Base-by-base conservation (phyloP, 2,888 invertebrate species). In the Tetragnatha montana region DNA sequence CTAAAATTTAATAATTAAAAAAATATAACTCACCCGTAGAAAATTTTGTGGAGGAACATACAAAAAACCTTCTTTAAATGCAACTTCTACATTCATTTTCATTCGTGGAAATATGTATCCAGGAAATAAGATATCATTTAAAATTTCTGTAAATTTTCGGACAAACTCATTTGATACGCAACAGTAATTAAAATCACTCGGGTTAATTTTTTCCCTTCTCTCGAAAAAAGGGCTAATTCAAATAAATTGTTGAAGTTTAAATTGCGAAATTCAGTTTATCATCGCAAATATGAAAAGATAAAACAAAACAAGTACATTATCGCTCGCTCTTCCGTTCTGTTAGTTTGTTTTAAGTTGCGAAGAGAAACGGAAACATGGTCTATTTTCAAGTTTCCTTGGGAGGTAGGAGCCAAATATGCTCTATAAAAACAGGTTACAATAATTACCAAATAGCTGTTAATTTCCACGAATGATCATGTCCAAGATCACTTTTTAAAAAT, bases 1-100 rank as follows among this genome's bases (percentile, higher is more conserved):
- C 8, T 69, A 21, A 69, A 51, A 14, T 12, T n/a, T 22, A 14
- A 22, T 10, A 8, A 12, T n/a, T n/a, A 70, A 47, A 35, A 60
- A 76, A 35, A 69, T 12, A 47, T 50, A 2, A 86, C 86, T 80
- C 35, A 86, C 86, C 60, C 86, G 47, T 12, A 86, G 73, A 73
- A 86, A 86, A 73, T 50, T 86, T 8, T 86, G 80, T 68, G 86
- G 80, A 17, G 86, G 86, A 51, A 86, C 22, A 50, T 73, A 86
- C 22, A 86, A 60, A n/a, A 60, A 80, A 17, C 86, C 86, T 19
- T 49, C 71, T 50, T 86, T 86, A 17, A 79, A 80, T 8, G 86
- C 71, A 50, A 71, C 86, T 86, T 86, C 86, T 51, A 83, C n/a
- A 21, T 88, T 83, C 82, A 88, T 97, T 35, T 81, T 71, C 6